phyloP scores from a whole-genome alignment of 2,113 vertebrate genomes.

The Dromaius novaehollandiae region DNA sequence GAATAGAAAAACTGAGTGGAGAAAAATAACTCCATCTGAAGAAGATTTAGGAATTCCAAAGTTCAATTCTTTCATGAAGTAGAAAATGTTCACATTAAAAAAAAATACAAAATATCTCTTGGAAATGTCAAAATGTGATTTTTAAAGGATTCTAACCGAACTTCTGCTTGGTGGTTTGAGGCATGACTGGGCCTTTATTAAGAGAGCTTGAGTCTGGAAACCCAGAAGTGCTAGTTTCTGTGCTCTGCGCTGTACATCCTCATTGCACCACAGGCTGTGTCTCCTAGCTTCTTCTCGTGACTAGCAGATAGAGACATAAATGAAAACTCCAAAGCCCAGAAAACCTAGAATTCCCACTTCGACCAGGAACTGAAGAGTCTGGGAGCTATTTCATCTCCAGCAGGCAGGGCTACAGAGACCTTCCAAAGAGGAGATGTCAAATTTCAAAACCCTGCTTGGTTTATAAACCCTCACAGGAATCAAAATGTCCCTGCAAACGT shows the following conservation, averaged over 20 bases:
- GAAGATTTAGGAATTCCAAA: neutral
- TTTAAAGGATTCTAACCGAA: neutral
- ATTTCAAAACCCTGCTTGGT: neutral
- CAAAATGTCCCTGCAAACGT: neutral
- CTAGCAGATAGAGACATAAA: neutral
- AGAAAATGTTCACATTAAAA: neutral
- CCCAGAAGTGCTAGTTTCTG: neutral
- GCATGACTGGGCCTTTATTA: neutral
- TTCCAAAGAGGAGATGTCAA: neutral
- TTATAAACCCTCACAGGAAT: neutral
- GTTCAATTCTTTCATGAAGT: neutral
- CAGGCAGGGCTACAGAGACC: neutral
- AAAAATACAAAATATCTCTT: fast-evolving
- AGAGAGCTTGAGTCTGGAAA: neutral
- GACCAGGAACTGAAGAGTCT: neutral
- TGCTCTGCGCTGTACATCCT: neutral
- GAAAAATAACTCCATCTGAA: neutral
- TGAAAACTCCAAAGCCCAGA: neutral
- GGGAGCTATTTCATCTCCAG: neutral
- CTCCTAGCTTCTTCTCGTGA: neutral
- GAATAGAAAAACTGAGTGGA: neutral
- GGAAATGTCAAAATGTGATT: neutral
- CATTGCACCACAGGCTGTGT: neutral
- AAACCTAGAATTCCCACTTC: neutral
- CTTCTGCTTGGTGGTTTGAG: neutral